phyloP scores from a whole-genome alignment of 2,113 vertebrate species.

The Nerophis ophidion region DNA sequence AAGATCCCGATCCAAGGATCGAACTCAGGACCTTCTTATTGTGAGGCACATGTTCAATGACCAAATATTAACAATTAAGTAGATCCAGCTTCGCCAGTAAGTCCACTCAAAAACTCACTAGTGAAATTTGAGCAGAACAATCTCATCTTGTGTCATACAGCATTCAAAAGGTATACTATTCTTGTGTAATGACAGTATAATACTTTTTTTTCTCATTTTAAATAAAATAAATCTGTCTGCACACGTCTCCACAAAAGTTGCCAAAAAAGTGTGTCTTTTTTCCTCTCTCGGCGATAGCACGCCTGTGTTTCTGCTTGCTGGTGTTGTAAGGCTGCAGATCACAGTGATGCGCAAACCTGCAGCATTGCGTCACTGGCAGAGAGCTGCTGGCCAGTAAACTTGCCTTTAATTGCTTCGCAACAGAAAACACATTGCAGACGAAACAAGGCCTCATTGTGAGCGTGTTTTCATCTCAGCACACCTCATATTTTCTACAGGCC shows the following conservation, averaged over 20 bases:
- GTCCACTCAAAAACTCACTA: too few relatives aligned
- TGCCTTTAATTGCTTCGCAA: slow-evolving; percentile 69
- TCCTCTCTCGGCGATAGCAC: slow-evolving; percentile 2
- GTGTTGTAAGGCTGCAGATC: slow-evolving; percentile 29
- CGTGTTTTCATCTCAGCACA: slow-evolving; percentile 59
- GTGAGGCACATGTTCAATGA: too few relatives aligned
- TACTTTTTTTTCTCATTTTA: too few relatives aligned
- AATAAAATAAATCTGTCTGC: not conserved
- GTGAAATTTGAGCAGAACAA: too few relatives aligned
- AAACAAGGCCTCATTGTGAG: slow-evolving; percentile 70
- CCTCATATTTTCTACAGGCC: slow-evolving; percentile 59
- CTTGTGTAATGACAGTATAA: too few relatives aligned
- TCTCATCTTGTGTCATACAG: too few relatives aligned
- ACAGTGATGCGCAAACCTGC: slow-evolving; percentile 45
- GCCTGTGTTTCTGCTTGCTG: slow-evolving; percentile 15
- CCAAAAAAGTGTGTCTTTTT: not conserved
- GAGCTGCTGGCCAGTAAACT: slow-evolving; percentile 60
- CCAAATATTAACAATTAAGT: too few relatives aligned
- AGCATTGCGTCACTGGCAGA: slow-evolving; percentile 54
- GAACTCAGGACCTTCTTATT: too few relatives aligned
- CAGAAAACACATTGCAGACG: slow-evolving; percentile 61
- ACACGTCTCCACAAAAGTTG: not conserved
- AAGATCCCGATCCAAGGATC: too few relatives aligned
- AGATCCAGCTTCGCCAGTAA: too few relatives aligned
- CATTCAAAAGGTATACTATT: too few relatives aligned